phyloP scores from a whole-genome alignment of 2,888 invertebrate genomes.

The Empis livida region DNA sequence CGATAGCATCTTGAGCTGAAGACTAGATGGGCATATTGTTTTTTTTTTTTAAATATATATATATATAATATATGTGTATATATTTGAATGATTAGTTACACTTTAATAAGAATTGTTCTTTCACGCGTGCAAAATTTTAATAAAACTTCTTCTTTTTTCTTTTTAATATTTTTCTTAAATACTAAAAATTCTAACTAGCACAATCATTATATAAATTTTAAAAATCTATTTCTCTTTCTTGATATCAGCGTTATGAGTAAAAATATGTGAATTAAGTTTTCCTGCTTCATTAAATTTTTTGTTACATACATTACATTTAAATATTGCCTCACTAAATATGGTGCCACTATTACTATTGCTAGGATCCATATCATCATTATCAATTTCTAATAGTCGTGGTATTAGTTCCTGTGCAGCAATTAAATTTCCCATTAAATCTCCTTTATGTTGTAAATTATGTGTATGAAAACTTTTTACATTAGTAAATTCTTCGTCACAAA shows the following conservation, averaged over 20 bases:
- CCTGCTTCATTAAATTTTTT: slow-evolving; percentile 17
- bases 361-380: no score
- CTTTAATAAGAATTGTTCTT: no score
- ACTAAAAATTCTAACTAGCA: no score
- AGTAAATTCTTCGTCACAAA: slow-evolving; percentile 26
- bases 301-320: slow-evolving; percentile 23
- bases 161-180: no score
- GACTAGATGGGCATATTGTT: no score
- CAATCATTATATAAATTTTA: no score
- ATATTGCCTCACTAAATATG: slow-evolving; percentile 6
- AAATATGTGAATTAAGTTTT: slow-evolving; percentile 19
- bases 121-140: no score
- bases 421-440: not conserved
- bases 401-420: not conserved
- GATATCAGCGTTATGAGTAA: slow-evolving; percentile 12
- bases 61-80: no score
- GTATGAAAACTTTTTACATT: slow-evolving; percentile 18
- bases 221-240: not conserved
- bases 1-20: no score
- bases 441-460: slow-evolving; percentile 3
- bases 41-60: no score
- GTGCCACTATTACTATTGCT: not conserved
- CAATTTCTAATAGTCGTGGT: no score
- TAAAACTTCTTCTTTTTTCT: not conserved
- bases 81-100: no score